A percentile compares a stretch with the other conserved stretches of the same genome.
Evolutionary conservation across 37 sponge, comb jelly and placozoan species (phyloP).

Genomic region (Spongilla lacustris): DNA sequence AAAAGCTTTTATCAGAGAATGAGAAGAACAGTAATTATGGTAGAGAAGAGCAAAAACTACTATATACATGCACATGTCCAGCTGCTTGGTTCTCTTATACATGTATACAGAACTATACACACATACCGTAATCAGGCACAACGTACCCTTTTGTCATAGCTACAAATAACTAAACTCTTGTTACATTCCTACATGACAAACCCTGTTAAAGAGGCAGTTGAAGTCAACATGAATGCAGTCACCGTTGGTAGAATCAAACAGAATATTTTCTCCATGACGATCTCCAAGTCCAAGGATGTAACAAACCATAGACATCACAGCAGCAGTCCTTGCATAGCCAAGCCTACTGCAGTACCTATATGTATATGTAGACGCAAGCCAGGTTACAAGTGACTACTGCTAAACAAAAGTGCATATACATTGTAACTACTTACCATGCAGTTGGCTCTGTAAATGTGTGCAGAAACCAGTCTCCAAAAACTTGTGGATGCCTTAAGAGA

Average conservation of each 20-base stretch:
- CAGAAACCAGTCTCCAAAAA: slow-evolving; percentile 90
- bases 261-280: slow-evolving; percentile 94
- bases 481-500: slow-evolving; percentile 74
- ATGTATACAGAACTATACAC: too few species aligned
- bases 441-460: slow-evolving; percentile 93
- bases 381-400: not conserved
- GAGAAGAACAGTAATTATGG: too few species aligned
- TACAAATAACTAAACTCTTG: too few species aligned
- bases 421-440: slow-evolving; percentile 69
- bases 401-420: not conserved
- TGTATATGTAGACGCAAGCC: too few species aligned
- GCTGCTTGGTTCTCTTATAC: too few species aligned
- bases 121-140: too few species aligned
- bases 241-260: slow-evolving; percentile 91
- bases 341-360: slow-evolving; percentile 77
- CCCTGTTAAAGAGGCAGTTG: slow-evolving; percentile 91
- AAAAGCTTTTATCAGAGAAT: too few species aligned
- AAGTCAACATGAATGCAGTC: slow-evolving; percentile 97
- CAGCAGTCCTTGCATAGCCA: slow-evolving; percentile 82
- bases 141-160: too few species aligned
- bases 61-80: too few species aligned
- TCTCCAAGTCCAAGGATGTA: slow-evolving; percentile 93
- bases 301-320: slow-evolving; percentile 96
- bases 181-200: too few species aligned
- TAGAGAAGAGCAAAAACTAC: too few species aligned